phyloP scores from a whole-genome alignment of 1,140 invertebrate genomes.

The Anastrepha ludens region DNA sequence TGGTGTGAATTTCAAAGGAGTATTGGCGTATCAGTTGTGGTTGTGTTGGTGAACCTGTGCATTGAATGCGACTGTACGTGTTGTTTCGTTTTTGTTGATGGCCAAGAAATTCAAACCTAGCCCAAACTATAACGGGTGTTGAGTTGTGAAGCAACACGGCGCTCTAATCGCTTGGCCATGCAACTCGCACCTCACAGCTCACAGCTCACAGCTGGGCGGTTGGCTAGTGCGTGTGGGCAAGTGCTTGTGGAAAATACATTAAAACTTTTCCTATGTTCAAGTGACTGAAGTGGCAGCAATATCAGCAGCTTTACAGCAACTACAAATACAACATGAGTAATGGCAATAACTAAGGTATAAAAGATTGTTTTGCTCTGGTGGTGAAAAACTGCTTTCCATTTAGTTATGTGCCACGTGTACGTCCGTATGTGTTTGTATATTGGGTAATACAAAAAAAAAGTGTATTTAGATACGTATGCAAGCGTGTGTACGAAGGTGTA shows the following conservation, averaged over 20 bases:
- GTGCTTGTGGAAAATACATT: slow-evolving; percentile 26
- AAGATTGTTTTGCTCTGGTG: too few relatives aligned
- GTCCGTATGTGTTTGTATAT: too few relatives aligned
- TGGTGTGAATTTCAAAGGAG: background rate
- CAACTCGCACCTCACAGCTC: too few relatives aligned
- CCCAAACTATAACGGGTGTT: too few relatives aligned
- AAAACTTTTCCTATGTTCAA: slow-evolving; percentile 18
- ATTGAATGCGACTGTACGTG: background rate
- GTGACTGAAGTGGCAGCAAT: background rate
- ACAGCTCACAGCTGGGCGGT: background rate
- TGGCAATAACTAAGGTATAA: background rate
- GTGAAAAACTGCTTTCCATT: too few relatives aligned
- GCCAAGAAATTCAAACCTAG: background rate
- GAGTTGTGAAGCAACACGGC: too few relatives aligned
- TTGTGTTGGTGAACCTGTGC: background rate
- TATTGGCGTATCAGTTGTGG: background rate
- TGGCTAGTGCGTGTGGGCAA: background rate
- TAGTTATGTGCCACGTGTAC: too few relatives aligned
- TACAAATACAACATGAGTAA: background rate
- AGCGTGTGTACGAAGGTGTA: too few relatives aligned
- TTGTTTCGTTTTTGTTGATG: background rate
- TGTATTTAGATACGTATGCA: too few relatives aligned
- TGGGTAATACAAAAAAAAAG: too few relatives aligned
- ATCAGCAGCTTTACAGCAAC: background rate
- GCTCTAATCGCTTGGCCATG: too few relatives aligned